phyloP scores from a whole-genome alignment of 2,888 invertebrate species.

The Stegophylla sp. region DNA sequence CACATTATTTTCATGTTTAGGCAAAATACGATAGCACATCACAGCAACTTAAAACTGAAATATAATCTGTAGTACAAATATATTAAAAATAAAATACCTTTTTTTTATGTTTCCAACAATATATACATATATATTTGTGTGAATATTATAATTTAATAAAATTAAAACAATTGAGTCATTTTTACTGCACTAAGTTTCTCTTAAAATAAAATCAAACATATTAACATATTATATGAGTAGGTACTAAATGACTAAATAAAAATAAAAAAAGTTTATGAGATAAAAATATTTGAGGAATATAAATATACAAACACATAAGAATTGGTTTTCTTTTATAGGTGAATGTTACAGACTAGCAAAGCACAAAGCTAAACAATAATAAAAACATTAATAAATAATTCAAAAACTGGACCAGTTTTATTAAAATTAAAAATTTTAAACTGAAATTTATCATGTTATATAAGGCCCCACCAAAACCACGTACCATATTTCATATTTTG shows the following conservation, averaged over 20 bases:
- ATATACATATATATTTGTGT: not conserved
- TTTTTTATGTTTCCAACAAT: conserved; percentile 8
- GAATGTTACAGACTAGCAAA: conserved; percentile 46
- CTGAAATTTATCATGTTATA: conserved; percentile 14
- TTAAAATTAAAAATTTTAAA: conserved; percentile 38
- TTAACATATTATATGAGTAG: conserved; percentile 27
- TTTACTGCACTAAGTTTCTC: conserved; percentile 16
- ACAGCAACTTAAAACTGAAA: not conserved
- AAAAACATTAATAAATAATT: conserved; percentile 42
- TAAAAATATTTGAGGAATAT: conserved; percentile 36
- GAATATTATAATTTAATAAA: conserved; percentile 17
- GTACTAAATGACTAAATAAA: conserved; percentile 47
- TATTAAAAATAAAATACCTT: not conserved
- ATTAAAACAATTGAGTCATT: conserved; percentile 25
- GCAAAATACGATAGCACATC: not conserved
- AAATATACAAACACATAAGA: conserved; percentile 32
- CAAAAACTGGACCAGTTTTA: conserved; percentile 51
- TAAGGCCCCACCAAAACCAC: conserved; percentile 15
- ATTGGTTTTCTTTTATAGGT: conserved; percentile 31
- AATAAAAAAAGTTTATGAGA: conserved; percentile 17
- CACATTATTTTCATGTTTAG: not conserved
- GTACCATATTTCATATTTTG: conserved; percentile 26
- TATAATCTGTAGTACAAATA: not conserved
- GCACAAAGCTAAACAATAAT: conserved; percentile 46
- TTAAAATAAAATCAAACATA: conserved; percentile 26